Conservation (phyloP, 2,888 invertebrate species). For the Mylabris sibirica region DNA sequence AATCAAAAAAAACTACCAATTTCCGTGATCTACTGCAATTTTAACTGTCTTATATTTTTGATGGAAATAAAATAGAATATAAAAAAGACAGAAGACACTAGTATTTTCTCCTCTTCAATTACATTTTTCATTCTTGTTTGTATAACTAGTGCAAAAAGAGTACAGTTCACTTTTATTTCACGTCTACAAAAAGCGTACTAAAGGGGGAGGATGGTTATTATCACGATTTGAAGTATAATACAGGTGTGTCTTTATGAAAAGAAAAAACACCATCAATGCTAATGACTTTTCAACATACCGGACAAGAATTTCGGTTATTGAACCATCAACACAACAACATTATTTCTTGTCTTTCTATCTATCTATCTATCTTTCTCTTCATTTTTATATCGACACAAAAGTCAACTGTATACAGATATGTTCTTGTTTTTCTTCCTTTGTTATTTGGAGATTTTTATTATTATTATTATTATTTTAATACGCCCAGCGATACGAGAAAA, state of each 20-base stretch:
- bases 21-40: not conserved
- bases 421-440: not conserved
- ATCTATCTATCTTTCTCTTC: not conserved
- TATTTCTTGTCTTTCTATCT: not conserved
- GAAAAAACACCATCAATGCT: constrained; percentile 8
- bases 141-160: too few species aligned
- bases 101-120: not conserved
- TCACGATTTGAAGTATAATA: not conserved
- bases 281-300: constrained; percentile 14
- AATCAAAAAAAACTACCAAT: constrained; percentile 4
- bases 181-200: too few species aligned
- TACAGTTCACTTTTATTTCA: too few species aligned
- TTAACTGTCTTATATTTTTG: not conserved
- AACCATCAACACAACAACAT: constrained; percentile 6
- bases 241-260: constrained; percentile 5
- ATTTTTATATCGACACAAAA: not conserved
- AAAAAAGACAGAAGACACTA: not conserved
- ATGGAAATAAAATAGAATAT: not conserved
- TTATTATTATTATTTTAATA: not conserved
- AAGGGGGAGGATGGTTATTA: not conserved
- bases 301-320: constrained; percentile 14
- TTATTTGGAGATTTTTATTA: not conserved
- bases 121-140: not conserved
- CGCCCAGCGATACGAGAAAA: not conserved
- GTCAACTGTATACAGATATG: not conserved